Percentiles rank a stretch among this genome's conserved stretches.
phyloP scores from a whole-genome alignment of 2,888 invertebrate species.

The Anoncus sp. region DNA sequence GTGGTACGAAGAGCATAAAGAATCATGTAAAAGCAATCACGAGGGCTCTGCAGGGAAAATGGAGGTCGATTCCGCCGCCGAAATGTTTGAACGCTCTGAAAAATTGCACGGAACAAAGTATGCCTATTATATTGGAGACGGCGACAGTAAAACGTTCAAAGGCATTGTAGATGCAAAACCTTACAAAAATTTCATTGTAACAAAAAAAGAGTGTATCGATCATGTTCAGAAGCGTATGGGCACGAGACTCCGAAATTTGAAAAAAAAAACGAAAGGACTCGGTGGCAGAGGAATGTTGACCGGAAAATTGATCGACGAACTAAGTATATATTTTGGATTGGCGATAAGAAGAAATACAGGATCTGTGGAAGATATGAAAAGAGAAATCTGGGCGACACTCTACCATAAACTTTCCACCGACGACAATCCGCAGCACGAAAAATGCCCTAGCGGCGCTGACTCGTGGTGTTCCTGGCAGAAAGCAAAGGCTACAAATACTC shows the following conservation, averaged over 20 bases:
- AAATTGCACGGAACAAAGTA: slow-evolving; percentile 51
- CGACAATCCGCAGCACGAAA: slow-evolving; percentile 3
- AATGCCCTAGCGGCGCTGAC: not conserved
- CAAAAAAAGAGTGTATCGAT: slow-evolving; percentile 64
- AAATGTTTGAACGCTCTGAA: slow-evolving; percentile 66
- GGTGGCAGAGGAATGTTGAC: slow-evolving; percentile 40
- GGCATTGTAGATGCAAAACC: slow-evolving; percentile 51
- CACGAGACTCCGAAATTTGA: not conserved
- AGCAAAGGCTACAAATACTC: not conserved
- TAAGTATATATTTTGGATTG: slow-evolving; percentile 52
- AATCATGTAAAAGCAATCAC: slow-evolving; percentile 28
- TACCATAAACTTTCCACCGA: slow-evolving; percentile 64
- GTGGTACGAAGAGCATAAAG: slow-evolving; percentile 32
- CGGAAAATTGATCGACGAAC: slow-evolving; percentile 42
- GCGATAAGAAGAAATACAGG: slow-evolving; percentile 52
- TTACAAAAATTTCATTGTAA: slow-evolving; percentile 54
- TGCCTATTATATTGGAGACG: slow-evolving; percentile 63
- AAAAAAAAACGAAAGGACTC: slow-evolving; percentile 51
- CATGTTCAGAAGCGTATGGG: slow-evolving; percentile 67
- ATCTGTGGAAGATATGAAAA: slow-evolving; percentile 56
- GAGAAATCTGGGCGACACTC: slow-evolving; percentile 68
- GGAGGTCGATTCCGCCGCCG: slow-evolving; percentile 65
- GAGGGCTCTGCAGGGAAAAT: slow-evolving; percentile 62
- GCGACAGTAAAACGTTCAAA: slow-evolving; percentile 64
- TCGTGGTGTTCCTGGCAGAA: slow-evolving; percentile 3